Evolutionary conservation across 2,113 vertebrate genomes (phyloP).

Genomic region (Pseudorasbora parva): DNA sequence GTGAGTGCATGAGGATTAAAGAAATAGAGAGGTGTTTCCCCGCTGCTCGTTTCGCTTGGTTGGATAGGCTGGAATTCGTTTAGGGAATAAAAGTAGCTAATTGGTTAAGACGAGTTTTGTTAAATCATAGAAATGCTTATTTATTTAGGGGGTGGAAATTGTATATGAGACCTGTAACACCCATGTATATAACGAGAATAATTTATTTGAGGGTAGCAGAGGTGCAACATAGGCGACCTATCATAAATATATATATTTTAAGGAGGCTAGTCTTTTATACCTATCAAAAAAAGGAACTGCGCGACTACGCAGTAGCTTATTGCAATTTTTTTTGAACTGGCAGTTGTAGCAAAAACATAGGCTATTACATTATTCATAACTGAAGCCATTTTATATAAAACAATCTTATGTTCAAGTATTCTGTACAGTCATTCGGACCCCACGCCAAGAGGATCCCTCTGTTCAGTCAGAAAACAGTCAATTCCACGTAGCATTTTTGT

Average conservation of each 20-base stretch:
- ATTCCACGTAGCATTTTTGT: conserved; percentile 44
- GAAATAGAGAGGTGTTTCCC: conserved; percentile 36
- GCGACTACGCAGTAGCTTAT: not conserved
- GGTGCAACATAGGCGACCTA: not conserved
- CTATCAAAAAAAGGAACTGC: not conserved
- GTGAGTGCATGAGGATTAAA: conserved; percentile 30
- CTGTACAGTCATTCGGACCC: not conserved
- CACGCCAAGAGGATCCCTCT: not conserved
- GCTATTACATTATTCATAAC: conserved; percentile 15
- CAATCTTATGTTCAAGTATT: not conserved
- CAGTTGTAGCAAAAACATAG: not conserved
- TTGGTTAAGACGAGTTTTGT: conserved; percentile 1
- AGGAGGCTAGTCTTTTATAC: not conserved
- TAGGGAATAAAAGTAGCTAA: conserved; percentile 39
- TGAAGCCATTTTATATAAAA: not conserved
- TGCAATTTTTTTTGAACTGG: not conserved
- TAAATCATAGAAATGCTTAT: conserved; percentile 11
- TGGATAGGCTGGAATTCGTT: conserved; percentile 7
- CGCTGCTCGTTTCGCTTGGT: conserved; percentile 19
- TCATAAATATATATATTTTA: not conserved
- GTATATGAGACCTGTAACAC: not conserved
- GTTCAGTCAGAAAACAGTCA: conserved; percentile 15
- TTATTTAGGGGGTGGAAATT: not conserved
- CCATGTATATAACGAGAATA: not conserved
- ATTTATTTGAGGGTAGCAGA: not conserved